Percentiles rank a stretch among this genome's conserved stretches.
phyloP scores from a whole-genome alignment of 1,140 invertebrate species.

The Trachelipus rathkii region DNA sequence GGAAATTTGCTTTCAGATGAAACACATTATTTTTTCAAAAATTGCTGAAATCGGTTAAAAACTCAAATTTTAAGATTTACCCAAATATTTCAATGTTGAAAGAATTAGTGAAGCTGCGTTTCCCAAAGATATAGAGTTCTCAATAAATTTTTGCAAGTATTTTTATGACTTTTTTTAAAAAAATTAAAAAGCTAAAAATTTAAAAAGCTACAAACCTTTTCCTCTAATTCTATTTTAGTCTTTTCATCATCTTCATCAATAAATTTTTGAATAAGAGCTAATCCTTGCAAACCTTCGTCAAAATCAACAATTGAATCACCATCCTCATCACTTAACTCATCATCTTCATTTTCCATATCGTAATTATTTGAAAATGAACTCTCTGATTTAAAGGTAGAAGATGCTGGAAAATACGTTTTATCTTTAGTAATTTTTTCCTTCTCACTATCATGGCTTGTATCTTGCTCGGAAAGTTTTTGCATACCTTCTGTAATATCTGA shows the following conservation, averaged over 20 bases:
- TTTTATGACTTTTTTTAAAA: too few species aligned
- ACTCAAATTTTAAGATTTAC: too few species aligned
- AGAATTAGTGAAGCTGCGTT: too few species aligned
- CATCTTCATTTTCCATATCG: not conserved
- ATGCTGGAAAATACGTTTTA: not conserved
- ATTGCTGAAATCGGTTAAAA: too few species aligned
- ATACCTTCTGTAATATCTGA: not conserved
- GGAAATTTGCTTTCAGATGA: too few species aligned
- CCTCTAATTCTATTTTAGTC: not conserved
- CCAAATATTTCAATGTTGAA: too few species aligned
- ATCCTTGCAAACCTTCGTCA: not conserved
- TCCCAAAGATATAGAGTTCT: too few species aligned
- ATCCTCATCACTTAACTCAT: not conserved
- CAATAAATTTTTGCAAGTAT: not conserved
- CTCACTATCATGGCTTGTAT: not conserved
- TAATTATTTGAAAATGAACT: too few species aligned
- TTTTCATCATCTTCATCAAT: slow-evolving; percentile 7
- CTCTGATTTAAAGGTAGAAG: too few species aligned
- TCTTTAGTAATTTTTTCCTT: not conserved
- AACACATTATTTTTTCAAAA: too few species aligned
- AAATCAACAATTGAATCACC: not conserved
- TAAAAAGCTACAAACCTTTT: not conserved
- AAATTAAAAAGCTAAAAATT: not conserved
- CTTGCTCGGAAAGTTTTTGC: not conserved
- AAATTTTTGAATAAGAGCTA: not conserved